Percentiles rank a stretch among this genome's conserved stretches.
Conservation (phyloP, 2,888 invertebrate species). For the Lepidochitona cinerea region DNA sequence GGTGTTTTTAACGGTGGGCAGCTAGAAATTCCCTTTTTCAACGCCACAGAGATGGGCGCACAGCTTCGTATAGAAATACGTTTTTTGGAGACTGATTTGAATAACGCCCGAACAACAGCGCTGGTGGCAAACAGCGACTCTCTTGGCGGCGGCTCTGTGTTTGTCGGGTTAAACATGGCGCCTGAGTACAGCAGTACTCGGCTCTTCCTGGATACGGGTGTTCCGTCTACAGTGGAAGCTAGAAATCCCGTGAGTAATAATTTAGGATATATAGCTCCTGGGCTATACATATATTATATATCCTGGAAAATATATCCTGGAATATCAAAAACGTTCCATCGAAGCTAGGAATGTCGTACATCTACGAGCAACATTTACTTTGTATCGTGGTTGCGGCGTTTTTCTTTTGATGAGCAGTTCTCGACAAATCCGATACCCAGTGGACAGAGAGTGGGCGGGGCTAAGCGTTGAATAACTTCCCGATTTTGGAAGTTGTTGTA, state of each 20-base stretch:
- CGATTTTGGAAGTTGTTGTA: too few species aligned
- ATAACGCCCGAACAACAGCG: not conserved
- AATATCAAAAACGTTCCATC: too few species aligned
- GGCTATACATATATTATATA: too few species aligned
- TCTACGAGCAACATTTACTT: too few species aligned
- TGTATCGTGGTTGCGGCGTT: too few species aligned
- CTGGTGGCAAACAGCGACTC: not conserved
- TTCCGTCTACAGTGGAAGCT: not conserved
- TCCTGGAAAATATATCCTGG: too few species aligned
- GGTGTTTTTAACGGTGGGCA: not conserved
- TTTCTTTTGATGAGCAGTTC: too few species aligned
- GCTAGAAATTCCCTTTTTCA: not conserved
- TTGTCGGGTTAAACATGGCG: not conserved
- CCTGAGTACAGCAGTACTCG: not conserved
- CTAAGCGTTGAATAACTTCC: too few species aligned
- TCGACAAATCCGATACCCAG: too few species aligned
- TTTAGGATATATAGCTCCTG: too few species aligned
- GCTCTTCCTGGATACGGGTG: not conserved
- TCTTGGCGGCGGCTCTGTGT: not conserved
- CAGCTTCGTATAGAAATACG: not conserved
- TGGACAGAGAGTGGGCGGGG: too few species aligned
- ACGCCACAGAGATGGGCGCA: not conserved
- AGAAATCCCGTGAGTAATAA: not conserved
- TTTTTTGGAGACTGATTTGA: not conserved
- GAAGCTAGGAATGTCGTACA: too few species aligned